A percentile compares a stretch with the other conserved stretches of the same genome.
Evolutionary conservation across 2,113 vertebrate genomes (phyloP).

Genomic region (Ramphastos sulfuratus): DNA sequence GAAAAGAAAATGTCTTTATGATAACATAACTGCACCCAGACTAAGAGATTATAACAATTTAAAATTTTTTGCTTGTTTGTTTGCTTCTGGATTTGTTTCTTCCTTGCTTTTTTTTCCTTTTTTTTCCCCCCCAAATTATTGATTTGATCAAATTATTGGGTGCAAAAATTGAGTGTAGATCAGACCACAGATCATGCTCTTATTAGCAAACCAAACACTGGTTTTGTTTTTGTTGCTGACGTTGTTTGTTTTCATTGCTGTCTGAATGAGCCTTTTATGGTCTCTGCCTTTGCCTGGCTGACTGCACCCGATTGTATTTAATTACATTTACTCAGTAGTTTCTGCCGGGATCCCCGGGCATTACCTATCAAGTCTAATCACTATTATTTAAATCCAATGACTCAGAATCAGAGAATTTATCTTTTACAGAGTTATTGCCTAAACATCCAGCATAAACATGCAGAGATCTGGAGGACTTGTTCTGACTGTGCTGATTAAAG

Average conservation of each 20-base stretch:
- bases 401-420: conserved; percentile 43
- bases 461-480: conserved; percentile 70
- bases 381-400: conserved; percentile 29
- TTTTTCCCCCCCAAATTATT: not conserved
- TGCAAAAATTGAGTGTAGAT: conserved; percentile 1
- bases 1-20: not conserved
- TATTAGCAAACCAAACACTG: conserved; percentile 73
- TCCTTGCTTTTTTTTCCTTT: not conserved
- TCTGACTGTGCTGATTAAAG: conserved; percentile 73
- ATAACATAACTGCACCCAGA: not conserved
- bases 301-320: conserved; percentile 58
- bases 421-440: conserved; percentile 57
- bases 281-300: conserved; percentile 48
- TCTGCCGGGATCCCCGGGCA: conserved; percentile 13
- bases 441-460: conserved; percentile 64
- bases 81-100: not conserved
- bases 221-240: conserved; percentile 67
- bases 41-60: not conserved
- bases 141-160: conserved; percentile 4
- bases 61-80: not conserved
- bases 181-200: conserved; percentile 53
- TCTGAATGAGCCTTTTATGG: conserved; percentile 67
- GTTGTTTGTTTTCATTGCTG: conserved; percentile 70
- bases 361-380: conserved; percentile 35
- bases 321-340: conserved; percentile 48